Base-by-base conservation (phyloP, 1,140 invertebrate species). In the Aplysia californica region DNA sequence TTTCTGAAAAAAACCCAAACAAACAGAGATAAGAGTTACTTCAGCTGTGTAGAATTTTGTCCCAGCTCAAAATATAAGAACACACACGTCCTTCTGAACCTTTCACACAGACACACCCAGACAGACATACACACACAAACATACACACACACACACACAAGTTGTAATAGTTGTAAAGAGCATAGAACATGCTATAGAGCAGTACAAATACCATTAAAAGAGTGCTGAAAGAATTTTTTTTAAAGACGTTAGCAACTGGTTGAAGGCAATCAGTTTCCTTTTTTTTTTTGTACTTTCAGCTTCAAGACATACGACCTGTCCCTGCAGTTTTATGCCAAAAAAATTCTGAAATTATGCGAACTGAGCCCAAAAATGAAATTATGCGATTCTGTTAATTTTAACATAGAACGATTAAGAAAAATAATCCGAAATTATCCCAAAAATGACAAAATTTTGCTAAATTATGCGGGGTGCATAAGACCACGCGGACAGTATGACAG, bases 1-100 rank as follows among this genome's bases (percentile, higher is more conserved):
- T 76, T 38, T 75, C 81, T 82, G 61, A 4, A 64, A 78, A 15
- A 50, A 67, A 72, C 31, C 77, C 44, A 4, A 67, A 76, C 2
- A 20, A 66, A 50, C n/a, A n/a, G 4, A 33, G 10, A 2, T 55
- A 35, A 20, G 29, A 38, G 21, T 38, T 35, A 26, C 0, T n/a
- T 36, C 20, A 36, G 15, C n/a, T 50, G 15, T 50, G 15, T 50
- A 50, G 15, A n/a, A 50, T 15, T 15, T 15, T 15, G n/a, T 50
- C n/a, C 15, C 15, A 50, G 15, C 15, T 15, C 10, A 33, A 66
- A 6, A 66, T 20, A 18, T 33, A 35, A n/a, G 23, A 66, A 31
- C 10, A 5, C 10, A 66, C 31, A 35, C 4, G 29, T 15, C 64
- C 4, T 33, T 31, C 10, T 10, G 3, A 66, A 31, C 31, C 23